phyloP scores from a whole-genome alignment of 2,113 vertebrate species.

The Xiphorhynchus elegans region DNA sequence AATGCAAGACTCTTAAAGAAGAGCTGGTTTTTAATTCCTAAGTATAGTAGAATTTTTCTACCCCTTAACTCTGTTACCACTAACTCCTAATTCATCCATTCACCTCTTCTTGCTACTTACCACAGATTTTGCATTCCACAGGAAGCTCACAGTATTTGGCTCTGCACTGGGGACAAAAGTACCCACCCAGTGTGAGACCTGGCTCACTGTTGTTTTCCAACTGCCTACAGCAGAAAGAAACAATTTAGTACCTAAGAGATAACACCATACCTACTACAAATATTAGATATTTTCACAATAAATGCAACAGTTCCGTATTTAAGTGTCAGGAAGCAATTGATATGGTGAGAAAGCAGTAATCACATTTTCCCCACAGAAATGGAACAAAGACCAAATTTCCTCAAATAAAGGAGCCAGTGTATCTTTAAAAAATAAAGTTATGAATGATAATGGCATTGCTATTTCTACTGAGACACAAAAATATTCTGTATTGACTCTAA shows the following conservation, averaged over 20 bases:
- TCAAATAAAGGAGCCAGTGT: neutral
- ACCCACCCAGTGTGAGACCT: slow-evolving; percentile 88
- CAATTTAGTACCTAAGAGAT: neutral
- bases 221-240: slow-evolving; percentile 75
- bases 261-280: neutral
- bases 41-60: neutral
- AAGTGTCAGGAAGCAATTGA: neutral
- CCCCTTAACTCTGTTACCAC: neutral
- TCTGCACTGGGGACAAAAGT: slow-evolving; percentile 95
- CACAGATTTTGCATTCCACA: slow-evolving; percentile 97
- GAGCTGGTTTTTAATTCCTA: neutral
- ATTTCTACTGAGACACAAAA: neutral
- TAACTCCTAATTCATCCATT: neutral
- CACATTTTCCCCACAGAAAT: neutral
- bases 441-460: neutral
- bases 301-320: fast-evolving
- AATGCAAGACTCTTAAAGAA: neutral
- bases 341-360: neutral
- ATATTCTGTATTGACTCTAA: neutral
- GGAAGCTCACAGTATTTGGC: slow-evolving; percentile 95
- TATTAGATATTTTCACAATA: neutral
- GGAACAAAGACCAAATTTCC: neutral
- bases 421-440: neutral
- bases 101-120: slow-evolving; percentile 74
- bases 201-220: slow-evolving; percentile 84